Conservation (phyloP, 2,113 vertebrate genomes). For the Zapus hudsonius region DNA sequence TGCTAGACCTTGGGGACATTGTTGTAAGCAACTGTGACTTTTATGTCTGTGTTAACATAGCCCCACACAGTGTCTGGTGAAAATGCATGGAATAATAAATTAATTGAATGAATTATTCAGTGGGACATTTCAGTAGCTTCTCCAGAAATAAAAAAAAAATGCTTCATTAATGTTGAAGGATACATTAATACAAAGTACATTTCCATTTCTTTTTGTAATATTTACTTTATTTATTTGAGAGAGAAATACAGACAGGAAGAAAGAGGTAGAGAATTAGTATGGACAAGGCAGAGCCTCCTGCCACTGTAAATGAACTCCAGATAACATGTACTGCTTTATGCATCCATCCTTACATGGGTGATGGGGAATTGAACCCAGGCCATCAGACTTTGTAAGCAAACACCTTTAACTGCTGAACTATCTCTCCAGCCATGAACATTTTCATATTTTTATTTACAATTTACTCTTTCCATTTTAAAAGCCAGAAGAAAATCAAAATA, state of each 20-base stretch:
- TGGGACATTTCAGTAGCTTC: background rate
- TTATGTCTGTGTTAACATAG: background rate
- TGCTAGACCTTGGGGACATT: background rate
- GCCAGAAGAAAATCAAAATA: background rate
- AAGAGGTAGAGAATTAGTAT: too few species aligned
- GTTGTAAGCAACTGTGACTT: background rate
- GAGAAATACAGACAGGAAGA: too few species aligned
- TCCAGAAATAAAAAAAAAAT: background rate
- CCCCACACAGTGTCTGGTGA: background rate
- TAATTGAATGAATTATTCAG: background rate
- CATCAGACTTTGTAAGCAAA: too few species aligned
- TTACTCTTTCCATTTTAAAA: slow-evolving; percentile 37
- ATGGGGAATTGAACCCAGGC: too few species aligned
- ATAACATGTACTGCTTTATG: too few species aligned
- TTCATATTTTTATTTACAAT: background rate
- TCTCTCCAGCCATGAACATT: background rate
- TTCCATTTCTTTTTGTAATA: background rate
- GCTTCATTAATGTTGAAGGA: background rate
- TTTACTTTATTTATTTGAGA: too few species aligned
- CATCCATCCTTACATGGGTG: too few species aligned
- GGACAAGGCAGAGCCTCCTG: too few species aligned
- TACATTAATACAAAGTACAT: background rate
- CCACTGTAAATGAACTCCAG: too few species aligned
- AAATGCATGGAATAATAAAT: background rate
- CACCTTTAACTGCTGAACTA: too few species aligned